phyloP scores from a whole-genome alignment of 2,113 vertebrate genomes.

The Chrysemys picta region DNA sequence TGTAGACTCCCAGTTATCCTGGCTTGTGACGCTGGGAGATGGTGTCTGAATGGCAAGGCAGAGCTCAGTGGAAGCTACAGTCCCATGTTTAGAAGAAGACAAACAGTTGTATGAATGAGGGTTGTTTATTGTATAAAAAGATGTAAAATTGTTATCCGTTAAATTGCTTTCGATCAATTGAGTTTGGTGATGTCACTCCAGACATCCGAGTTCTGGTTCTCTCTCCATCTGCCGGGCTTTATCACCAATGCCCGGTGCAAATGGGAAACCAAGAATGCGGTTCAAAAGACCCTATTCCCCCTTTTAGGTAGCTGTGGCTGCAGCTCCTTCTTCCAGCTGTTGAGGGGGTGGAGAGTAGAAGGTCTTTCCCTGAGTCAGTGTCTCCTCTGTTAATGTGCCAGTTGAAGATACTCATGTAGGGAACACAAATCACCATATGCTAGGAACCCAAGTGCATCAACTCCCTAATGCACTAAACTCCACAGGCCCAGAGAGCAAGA shows the following conservation, averaged over 20 bases:
- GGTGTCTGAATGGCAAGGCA: neutral
- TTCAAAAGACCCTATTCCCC: neutral
- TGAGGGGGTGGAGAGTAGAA: neutral
- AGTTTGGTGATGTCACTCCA: neutral
- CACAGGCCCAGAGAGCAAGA: neutral
- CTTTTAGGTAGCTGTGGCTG: neutral
- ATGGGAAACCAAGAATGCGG: neutral
- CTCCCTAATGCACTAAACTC: neutral
- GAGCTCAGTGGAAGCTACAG: neutral
- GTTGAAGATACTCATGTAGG: slow-evolving; percentile 20
- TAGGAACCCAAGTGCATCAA: slow-evolving; percentile 24
- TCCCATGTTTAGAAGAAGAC: neutral
- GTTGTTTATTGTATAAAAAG: neutral
- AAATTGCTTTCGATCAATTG: neutral
- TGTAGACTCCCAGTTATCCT: neutral
- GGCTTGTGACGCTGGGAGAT: neutral
- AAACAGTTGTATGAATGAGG: neutral
- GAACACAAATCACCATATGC: slow-evolving; percentile 33
- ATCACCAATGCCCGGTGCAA: neutral
- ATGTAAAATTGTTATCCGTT: neutral
- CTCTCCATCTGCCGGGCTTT: neutral
- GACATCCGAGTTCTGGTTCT: neutral
- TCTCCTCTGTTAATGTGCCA: slow-evolving; percentile 1
- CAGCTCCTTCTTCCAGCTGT: neutral
- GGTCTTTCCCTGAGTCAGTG: neutral